Evolutionary conservation across 1,140 invertebrate genomes (phyloP), one percentile per base, ranked within the genome.

Genomic region (Camponotus floridanus): DNA sequence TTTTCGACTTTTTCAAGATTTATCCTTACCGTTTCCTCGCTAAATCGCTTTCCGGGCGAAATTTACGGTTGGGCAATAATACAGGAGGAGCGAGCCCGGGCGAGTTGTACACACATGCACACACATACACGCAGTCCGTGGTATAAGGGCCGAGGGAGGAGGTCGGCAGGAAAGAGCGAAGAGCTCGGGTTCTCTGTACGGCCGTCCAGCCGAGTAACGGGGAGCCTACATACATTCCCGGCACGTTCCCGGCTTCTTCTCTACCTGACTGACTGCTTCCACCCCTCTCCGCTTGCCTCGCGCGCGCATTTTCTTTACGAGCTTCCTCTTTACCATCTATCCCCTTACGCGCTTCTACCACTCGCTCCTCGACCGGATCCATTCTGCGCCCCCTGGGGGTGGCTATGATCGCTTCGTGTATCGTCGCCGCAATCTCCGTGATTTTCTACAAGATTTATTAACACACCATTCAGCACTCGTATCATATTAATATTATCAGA

Each of bases 1-100:
- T 94, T 95, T 94, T 94, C 94, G 94, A 94, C 94, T 94, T 94
- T 92, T 94, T 91, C 92, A 93, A 94, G 94, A 95, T 95, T 95
- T 95, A 95, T 95, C 93, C 92, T 91, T 92, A 87, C 86, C 89
- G 93, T 93, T 94, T 95, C 94, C 94, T 94, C 91, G 94, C 93
- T 95, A 94, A 95, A 95, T 95, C 94, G 94, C 92, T 94, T 95
- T 95, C 94, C 93, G 93, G 92, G 88, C 89, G 89, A 93, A 95
- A 95, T 95, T 94, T 95, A 95, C 94, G 94, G 92, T 92, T 92
- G 92, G 90, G 93, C 93, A 92, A 92, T 92, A 92, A 92, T 91
- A 91, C 87, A 91, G 86, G 62, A 85, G 88, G 36, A 59, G 65
- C 70, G 76, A 85, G 67, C 45, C 62, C 71, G 48, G 70, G 71